phyloP scores from a whole-genome alignment of 2,113 vertebrate genomes.

The Macheiramphus alcinus region DNA sequence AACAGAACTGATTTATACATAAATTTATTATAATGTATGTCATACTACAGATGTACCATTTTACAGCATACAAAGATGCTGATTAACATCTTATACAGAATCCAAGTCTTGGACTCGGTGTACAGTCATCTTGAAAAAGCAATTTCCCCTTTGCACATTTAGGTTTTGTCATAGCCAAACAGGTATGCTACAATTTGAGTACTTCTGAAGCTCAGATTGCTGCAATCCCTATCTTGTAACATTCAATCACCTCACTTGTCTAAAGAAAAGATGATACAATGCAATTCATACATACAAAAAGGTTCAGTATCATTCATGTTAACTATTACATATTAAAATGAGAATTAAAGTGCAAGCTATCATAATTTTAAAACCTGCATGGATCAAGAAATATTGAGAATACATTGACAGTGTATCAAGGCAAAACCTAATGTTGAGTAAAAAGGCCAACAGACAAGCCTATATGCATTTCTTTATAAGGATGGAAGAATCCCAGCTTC shows the following conservation, averaged over 20 bases:
- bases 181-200: neutral
- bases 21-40: neutral
- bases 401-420: neutral
- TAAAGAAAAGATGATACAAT: neutral
- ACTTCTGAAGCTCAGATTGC: neutral
- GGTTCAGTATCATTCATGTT: neutral
- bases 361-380: neutral
- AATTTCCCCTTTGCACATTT: neutral
- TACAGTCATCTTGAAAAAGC: neutral
- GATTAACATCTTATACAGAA: neutral
- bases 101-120: accelerated
- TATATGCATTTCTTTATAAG: neutral
- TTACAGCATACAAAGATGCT: neutral
- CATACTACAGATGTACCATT: neutral
- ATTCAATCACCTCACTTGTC: neutral
- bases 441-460: neutral
- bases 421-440: neutral
- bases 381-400: neutral
- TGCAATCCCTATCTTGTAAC: neutral
- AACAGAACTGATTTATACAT: neutral
- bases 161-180: neutral
- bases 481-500: neutral
- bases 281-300: neutral
- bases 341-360: neutral
- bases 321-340: neutral